Evolutionary conservation across 2,113 vertebrate genomes (phyloP), one percentile per base, ranked within the genome.

Genomic region (Formicarius rufipectus): DNA sequence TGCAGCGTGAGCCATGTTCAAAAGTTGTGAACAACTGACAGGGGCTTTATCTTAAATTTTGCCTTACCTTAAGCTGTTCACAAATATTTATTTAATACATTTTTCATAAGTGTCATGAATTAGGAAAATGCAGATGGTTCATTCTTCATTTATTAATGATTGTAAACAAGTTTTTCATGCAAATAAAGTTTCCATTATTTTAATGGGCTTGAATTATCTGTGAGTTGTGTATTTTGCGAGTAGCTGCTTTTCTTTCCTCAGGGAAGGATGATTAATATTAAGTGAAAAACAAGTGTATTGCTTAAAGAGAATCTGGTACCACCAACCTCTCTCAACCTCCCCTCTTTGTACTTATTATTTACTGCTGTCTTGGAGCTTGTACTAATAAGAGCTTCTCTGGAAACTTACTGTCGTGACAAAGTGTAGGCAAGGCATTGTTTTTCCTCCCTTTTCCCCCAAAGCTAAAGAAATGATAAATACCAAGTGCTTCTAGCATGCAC

Each of bases 161-260:
- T 98, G 98, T 98, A 98, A 98, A 98, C 93, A 39, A 97, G 96
- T 98, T 98, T 98, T 98, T 98, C 98, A 98, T 98, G 98, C 96
- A 98, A 98, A 98, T 98, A 98, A 98, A 97, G 97, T 97, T 98
- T 98, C 96, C 97, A 98, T 98, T 98, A 98, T 98, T 98, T 98
- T 98, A 97, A 96, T 78, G 80, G 58, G 66, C 68, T 90, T 73
- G 60, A 84, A 71, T 64, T 40, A 92, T 45, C 68, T 68, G 76
- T 47, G 52, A 33, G 17, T 90, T 53, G 56, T 14, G 30, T 55
- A 35, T 67, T 67, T 44, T 83, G 45, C n/a, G 64, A 66, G 67
- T 6, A 37, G 50, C 17, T 55, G n/a, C 31, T 76, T 74, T 88
- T 45, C 45, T 39, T 93, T 84, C 53, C 40, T 80, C 9, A 14